phyloP scores from a whole-genome alignment of 2,797 vertebrate species.

The Ficedula albicollis region DNA sequence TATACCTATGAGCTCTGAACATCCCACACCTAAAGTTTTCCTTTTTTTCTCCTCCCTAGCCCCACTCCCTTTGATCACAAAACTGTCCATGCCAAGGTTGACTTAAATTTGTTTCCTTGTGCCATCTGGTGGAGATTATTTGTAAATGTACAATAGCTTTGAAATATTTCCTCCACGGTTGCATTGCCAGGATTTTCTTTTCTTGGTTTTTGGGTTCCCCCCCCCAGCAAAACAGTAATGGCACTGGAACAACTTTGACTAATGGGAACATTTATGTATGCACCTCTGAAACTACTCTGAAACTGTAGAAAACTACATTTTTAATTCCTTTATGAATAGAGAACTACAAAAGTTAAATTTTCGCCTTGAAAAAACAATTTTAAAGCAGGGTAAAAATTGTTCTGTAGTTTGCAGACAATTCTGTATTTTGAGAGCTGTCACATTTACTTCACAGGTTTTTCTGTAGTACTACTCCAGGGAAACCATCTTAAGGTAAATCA shows the following conservation, averaged over 20 bases:
- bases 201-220: too few relatives aligned
- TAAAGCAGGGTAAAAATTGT: background rate
- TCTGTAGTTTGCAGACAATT: background rate
- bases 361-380: background rate
- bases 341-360: background rate
- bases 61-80: fast-evolving
- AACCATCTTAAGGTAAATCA: background rate
- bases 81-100: background rate
- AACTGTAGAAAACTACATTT: background rate
- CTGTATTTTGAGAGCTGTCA: background rate
- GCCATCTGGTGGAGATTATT: constrained; percentile 73
- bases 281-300: background rate
- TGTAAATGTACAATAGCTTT: background rate
- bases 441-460: background rate
- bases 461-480: background rate
- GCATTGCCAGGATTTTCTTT: too few relatives aligned
- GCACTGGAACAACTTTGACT: background rate
- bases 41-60: background rate
- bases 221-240: background rate
- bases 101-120: constrained; percentile 70
- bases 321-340: background rate
- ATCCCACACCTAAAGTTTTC: background rate
- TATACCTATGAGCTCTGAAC: background rate
- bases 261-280: background rate
- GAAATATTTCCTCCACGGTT: background rate